phyloP scores from a whole-genome alignment of 2,888 invertebrate species.

The Athalia cordata region DNA sequence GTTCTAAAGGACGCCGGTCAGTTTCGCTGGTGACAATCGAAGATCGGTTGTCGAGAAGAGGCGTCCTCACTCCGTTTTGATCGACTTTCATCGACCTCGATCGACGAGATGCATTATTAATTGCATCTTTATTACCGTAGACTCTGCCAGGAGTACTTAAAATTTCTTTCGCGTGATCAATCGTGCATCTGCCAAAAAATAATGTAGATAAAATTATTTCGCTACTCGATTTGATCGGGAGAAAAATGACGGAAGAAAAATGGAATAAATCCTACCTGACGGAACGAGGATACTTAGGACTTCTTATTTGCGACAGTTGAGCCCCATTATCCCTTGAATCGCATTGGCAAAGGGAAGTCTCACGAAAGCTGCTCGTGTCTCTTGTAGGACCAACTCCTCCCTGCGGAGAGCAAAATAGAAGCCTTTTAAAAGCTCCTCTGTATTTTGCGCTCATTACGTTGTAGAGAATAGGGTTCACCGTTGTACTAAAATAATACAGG shows the following conservation, averaged over 20 bases:
- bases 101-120: not conserved
- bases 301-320: constrained; percentile 24
- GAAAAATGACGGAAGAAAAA: not conserved
- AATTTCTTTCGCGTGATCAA: constrained; percentile 60
- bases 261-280: constrained; percentile 25
- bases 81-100: not conserved
- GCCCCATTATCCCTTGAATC: constrained; percentile 31
- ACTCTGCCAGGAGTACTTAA: constrained; percentile 49
- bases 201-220: not conserved
- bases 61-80: not conserved
- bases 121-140: constrained; percentile 1
- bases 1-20: constrained; percentile 12
- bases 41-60: constrained; percentile 17
- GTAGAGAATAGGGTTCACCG: constrained; percentile 90
- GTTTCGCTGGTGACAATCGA: not conserved
- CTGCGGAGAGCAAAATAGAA: constrained; percentile 79
- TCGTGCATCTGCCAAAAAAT: constrained; percentile 33
- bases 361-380: constrained; percentile 13
- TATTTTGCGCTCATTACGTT: constrained; percentile 89
- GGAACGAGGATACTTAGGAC: constrained; percentile 10
- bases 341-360: constrained; percentile 48
- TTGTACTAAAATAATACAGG: constrained; percentile 88
- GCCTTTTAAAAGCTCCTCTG: constrained; percentile 85
- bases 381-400: constrained; percentile 69
- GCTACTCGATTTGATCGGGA: not conserved